Evolutionary conservation across 2,113 vertebrate genomes (phyloP).

Genomic region (Gallinago jamesoni): DNA sequence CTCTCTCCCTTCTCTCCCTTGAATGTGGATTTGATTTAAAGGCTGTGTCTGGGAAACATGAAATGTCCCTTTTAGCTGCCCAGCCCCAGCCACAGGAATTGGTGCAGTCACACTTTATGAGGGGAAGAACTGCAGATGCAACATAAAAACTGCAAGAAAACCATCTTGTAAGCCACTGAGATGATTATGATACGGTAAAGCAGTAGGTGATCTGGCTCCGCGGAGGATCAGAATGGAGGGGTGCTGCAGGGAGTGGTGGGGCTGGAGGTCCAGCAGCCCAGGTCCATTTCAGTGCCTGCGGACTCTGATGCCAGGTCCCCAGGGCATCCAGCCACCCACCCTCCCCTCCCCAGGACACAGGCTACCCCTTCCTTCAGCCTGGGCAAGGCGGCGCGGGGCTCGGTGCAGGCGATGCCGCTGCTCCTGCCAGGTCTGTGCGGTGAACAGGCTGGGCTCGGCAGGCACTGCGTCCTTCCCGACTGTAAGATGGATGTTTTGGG

Average conservation of each 20-base stretch:
- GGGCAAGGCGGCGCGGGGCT: neutral
- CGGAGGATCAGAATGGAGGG: neutral
- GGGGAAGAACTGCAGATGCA: neutral
- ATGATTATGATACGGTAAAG: neutral
- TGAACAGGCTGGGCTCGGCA: neutral
- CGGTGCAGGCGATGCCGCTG: neutral
- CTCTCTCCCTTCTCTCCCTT: neutral
- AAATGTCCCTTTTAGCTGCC: neutral
- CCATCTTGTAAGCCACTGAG: neutral
- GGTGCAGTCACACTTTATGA: conserved; percentile 35
- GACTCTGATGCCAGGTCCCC: neutral
- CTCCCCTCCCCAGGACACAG: neutral
- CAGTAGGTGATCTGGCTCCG: neutral
- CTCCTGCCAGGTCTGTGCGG: neutral
- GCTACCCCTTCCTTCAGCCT: neutral
- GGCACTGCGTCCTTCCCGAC: neutral
- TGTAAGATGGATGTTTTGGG: neutral
- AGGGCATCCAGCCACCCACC: neutral
- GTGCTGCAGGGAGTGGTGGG: rapidly evolving
- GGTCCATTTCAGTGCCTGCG: neutral
- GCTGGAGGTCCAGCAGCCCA: neutral
- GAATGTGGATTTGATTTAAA: neutral
- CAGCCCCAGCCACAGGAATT: neutral
- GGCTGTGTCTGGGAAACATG: neutral
- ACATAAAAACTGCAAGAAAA: neutral